A percentile compares a stretch with the other conserved stretches of the same genome.
Evolutionary conservation across 2,797 vertebrate genomes (phyloP).

Genomic region (Nannoperca obscura): DNA sequence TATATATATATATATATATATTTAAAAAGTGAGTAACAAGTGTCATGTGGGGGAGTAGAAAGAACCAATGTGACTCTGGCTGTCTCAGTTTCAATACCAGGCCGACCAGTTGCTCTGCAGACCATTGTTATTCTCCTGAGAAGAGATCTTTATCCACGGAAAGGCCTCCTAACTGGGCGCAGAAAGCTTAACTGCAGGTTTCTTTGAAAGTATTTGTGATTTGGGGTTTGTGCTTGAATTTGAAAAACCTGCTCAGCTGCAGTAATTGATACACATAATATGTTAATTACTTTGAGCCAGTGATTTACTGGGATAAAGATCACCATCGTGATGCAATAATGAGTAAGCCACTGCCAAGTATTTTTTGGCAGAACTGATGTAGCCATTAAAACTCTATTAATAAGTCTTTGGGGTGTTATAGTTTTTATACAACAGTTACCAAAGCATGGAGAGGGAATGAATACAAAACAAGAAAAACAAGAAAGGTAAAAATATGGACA

Average conservation of each 20-base stretch:
- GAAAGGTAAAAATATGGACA: neutral
- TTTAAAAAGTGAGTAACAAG: neutral
- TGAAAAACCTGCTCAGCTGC: neutral
- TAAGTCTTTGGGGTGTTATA: conserved; percentile 6
- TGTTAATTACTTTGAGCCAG: conserved; percentile 5
- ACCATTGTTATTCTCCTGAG: neutral
- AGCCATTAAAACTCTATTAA: conserved; percentile 38
- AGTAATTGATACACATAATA: neutral
- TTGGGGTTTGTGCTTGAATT: neutral
- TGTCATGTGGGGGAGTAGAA: neutral
- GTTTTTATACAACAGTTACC: conserved; percentile 23
- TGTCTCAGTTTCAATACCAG: neutral
- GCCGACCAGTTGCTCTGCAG: neutral
- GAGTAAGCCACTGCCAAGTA: conserved; percentile 25
- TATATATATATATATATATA: too few species aligned
- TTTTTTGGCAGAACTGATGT: conserved; percentile 34
- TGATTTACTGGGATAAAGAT: conserved; percentile 21
- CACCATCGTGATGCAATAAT: conserved; percentile 26
- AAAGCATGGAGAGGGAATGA: neutral
- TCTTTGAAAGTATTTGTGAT: neutral
- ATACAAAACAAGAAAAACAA: neutral
- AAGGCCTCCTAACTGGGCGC: neutral
- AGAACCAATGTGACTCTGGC: neutral
- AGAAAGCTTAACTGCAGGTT: neutral
- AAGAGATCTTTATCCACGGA: neutral